A percentile compares a stretch with the other conserved stretches of the same genome.
These are phyloP conservation scores for Cyanistes caeruleus DNA, from an alignment of 2,113 vertebrate genomes.

Conservation along the genomic window DNA sequence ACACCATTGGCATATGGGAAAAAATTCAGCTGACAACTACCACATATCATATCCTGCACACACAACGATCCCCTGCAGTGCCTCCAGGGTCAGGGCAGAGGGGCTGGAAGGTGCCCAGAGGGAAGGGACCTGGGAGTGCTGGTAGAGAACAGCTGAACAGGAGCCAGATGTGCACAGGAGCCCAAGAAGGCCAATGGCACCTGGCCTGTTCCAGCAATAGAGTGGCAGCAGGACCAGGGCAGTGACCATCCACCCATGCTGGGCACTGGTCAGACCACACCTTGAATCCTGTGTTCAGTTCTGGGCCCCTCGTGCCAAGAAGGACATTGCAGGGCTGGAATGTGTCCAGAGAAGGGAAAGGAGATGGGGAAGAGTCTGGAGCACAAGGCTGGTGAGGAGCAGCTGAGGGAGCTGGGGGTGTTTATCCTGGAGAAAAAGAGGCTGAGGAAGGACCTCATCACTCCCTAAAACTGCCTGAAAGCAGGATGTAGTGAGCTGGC, in stretches of 20 bases:
- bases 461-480: background rate
- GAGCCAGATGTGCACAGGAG: background rate
- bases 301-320: background rate
- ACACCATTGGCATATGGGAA: background rate
- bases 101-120: background rate
- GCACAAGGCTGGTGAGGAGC: background rate
- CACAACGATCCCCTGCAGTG: background rate
- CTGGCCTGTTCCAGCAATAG: background rate
- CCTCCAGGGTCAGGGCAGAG: background rate
- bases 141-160: background rate
- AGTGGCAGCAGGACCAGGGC: background rate
- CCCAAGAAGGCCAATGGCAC: background rate
- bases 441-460: background rate
- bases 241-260: background rate
- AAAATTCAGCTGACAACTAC: background rate
- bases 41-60: rapidly evolving
- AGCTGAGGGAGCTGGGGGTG: background rate
- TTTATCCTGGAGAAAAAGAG: background rate
- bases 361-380: background rate
- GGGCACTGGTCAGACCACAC: background rate
- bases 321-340: background rate
- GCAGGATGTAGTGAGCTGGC: background rate
- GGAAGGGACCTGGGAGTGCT: background rate
- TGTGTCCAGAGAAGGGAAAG: rapidly evolving
- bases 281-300: background rate